Base-by-base conservation (phyloP, 2,888 invertebrate species). In the Dryobotodes eremita region DNA sequence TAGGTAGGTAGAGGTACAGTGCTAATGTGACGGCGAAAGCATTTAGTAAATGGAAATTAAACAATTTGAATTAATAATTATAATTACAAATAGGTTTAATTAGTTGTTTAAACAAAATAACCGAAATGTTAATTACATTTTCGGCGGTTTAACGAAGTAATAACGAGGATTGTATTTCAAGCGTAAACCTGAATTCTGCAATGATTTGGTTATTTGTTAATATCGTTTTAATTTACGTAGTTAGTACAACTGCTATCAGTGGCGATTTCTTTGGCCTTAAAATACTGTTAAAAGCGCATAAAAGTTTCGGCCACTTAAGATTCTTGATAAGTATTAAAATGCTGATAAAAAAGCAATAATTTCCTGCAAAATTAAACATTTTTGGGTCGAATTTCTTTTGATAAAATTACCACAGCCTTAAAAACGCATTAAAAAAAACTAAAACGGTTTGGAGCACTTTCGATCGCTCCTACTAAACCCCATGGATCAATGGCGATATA, bases 401-500 rank as follows among this genome's bases (percentile, higher is more conserved):
- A 55, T 57, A 20, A 66, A 26, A 66, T 15, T 80, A 65, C n/a
- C 8, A 31, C 36, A 20, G 46, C 46, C 5, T 23, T 20, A 48
- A 62, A 57, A 59, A 7, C 1, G 10, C 42, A 77, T 59, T 8
- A 20, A 71, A 80, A 83, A 64, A 69, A 59, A 75, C 50, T 74
- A 46, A 82, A 75, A 72, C 46, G 46, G 46, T 62, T 83, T 31
- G 42, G 20, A 65, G 50, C 55, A 75, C 71, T 78, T 71, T 79
- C 55, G 66, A 77, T 71, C 50, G 69, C 1, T 71, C 23, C 71
- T 13, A 77, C 46, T 65, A 55, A 79, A 31, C 66, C 85, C 79
- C 61, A 69, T 64, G 72, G 83, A 75, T 82, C 71, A 83, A 82
- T 79, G 62, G 62, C 69, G 71, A 71, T 73, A 71, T 73, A 71